Conservation (phyloP, 2,113 vertebrate species). For the Alligator sinensis region DNA sequence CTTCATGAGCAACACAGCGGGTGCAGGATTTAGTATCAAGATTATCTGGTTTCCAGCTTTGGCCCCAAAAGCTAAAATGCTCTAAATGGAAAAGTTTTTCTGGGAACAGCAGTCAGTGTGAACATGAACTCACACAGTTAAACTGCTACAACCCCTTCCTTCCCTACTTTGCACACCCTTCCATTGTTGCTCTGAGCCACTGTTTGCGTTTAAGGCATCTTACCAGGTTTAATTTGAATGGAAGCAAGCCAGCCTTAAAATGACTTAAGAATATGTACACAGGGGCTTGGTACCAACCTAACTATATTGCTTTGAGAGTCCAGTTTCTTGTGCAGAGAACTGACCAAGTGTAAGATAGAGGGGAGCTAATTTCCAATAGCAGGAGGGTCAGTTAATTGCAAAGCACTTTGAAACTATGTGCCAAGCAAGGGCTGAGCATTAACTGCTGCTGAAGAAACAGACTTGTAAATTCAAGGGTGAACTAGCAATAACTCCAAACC, state of each 20-base stretch:
- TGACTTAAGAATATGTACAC: accelerated
- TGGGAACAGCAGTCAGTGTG: neutral
- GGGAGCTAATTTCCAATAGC: accelerated
- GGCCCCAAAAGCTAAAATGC: neutral
- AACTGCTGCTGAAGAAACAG: neutral
- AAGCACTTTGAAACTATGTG: neutral
- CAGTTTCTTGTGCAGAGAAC: too few species aligned
- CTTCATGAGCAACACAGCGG: accelerated
- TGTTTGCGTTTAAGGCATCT: neutral
- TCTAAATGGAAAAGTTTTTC: neutral
- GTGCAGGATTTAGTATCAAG: neutral
- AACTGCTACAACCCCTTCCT: accelerated
- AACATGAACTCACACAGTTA: accelerated
- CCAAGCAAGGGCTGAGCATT: neutral
- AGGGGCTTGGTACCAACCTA: accelerated
- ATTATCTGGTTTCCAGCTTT: accelerated
- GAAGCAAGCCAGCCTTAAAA: neutral
- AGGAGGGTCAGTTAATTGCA: accelerated
- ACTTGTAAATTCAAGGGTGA: neutral
- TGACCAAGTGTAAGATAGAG: neutral
- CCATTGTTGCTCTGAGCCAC: neutral
- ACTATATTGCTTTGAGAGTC: accelerated
- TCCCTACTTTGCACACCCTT: too few species aligned
- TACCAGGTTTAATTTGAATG: neutral
- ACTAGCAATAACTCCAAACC: neutral